Base-by-base conservation (phyloP, 1,140 invertebrate species). In the Drosophila nigrodunni region DNA sequence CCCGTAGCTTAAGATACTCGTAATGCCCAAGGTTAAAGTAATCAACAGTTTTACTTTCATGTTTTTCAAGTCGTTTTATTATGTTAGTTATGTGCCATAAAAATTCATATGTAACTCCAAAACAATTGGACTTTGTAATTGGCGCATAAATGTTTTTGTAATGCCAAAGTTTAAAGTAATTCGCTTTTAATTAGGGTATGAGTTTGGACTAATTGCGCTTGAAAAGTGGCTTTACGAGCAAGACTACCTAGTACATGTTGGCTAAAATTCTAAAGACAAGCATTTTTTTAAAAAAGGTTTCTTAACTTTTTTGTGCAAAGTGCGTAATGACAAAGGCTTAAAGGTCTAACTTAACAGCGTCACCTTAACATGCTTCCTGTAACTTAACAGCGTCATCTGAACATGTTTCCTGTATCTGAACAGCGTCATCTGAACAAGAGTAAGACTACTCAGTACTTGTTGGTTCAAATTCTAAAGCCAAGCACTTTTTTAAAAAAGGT, bases 121-220 rank as follows among this genome's bases (percentile, higher is more conserved):
- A 25, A 54, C 35, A 54, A 35, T 54, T 54, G 50, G n/a, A 15
- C 34, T 2, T 6, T 54, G 30, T 37, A 35, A 54, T 54, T 35
- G 25, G 7, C n/a, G 50, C n/a, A 25, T 34, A 30, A 52, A 30
- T n/a, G 25, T 25, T 30, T 8, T 30, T 13, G 49, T 10, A 54
- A 37, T 13, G 50, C 15, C 50, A 35, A 37, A 54, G 50, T 54
- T 54, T 34, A 54, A 7, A 35, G 50, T 13, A 37, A 54, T 54
- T 54, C 15, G 15, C 3, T n/a, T 54, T 13, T 7, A 37, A 54
- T 54, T 54, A 54, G 15, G 34, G n/a, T 34, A 34, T 7, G 49
- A 8, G n/a, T 49, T 9, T 9, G 10, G 39, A 11, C 2, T 11
- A 30, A 9, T 4, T 18, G 7, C 0, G 25, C 11, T 11, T 25